A percentile compares a stretch with the other conserved stretches of the same genome.
phyloP scores from a whole-genome alignment of 2,888 invertebrate genomes.

The Erynnis tages region DNA sequence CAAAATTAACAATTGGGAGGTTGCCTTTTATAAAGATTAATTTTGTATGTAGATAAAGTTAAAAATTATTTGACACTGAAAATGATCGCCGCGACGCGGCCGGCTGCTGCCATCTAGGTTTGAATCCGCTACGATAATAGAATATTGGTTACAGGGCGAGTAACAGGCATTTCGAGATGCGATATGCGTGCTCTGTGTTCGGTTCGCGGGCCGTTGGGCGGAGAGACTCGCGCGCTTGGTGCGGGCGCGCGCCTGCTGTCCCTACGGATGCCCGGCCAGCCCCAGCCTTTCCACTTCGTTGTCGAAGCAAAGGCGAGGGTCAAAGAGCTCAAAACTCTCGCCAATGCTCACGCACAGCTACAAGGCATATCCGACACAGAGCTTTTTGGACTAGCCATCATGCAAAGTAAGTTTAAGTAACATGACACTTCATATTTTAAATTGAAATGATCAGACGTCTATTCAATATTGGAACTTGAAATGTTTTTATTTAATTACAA shows the following conservation, averaged over 20 bases:
- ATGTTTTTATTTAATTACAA: too few relatives aligned
- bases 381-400: conserved; percentile 91
- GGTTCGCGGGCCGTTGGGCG: conserved; percentile 92
- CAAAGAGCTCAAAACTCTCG: conserved; percentile 90
- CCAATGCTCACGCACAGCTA: conserved; percentile 89
- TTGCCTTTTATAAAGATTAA: too few relatives aligned
- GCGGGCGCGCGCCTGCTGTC: conserved; percentile 84
- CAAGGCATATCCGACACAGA: conserved; percentile 92
- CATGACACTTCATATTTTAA: not conserved
- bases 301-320: conserved; percentile 92
- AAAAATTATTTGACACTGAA: too few relatives aligned
- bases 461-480: too few relatives aligned
- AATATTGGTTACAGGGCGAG: conserved; percentile 63
- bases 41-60: too few relatives aligned
- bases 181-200: conserved; percentile 90
- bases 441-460: too few relatives aligned
- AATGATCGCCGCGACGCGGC: too few relatives aligned
- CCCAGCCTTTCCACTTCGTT: conserved; percentile 75
- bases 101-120: too few relatives aligned
- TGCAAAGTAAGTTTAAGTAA: conserved; percentile 85
- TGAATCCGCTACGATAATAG: not conserved
- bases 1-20: too few relatives aligned
- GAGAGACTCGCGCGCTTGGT: conserved; percentile 85
- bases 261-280: conserved; percentile 83
- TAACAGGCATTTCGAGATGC: conserved; percentile 79